A percentile compares a stretch with the other conserved stretches of the same genome.
Conservation (phyloP, 2,888 invertebrate species). For the Oxycera nigricornis region DNA sequence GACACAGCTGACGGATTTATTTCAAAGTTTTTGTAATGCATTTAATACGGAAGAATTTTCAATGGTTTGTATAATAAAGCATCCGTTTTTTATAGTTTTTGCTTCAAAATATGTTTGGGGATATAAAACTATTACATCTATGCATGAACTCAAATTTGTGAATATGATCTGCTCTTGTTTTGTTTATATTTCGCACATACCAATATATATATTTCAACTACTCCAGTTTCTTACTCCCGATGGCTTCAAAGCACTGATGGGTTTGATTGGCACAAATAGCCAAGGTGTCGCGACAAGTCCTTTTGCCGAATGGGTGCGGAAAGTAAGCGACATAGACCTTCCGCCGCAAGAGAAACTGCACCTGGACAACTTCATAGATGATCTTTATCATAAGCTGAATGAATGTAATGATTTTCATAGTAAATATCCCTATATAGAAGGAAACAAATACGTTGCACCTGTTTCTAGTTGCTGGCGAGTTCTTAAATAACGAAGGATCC, state of each 20-base stretch:
- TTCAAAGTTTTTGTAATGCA: conserved; percentile 55
- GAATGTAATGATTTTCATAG: conserved; percentile 76
- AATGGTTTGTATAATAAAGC: conserved; percentile 50
- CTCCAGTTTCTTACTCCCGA: conserved; percentile 75
- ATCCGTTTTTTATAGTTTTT: too few relatives aligned
- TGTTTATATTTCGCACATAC: background rate
- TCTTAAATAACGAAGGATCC: conserved; percentile 91
- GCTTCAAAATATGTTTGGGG: too few relatives aligned
- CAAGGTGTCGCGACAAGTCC: conserved; percentile 95
- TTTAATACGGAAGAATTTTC: conserved; percentile 56
- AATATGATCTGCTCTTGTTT: too few relatives aligned
- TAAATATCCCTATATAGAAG: too few relatives aligned
- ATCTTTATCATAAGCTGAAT: conserved; percentile 82
- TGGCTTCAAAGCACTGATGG: conserved; percentile 77
- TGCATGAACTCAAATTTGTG: too few relatives aligned
- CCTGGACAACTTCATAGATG: conserved; percentile 79
- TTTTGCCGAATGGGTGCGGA: conserved; percentile 85
- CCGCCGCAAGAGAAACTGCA: conserved; percentile 71
- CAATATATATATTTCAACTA: background rate
- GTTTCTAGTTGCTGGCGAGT: conserved; percentile 65
- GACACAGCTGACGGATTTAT: conserved; percentile 63
- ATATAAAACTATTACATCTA: background rate
- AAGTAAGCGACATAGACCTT: conserved; percentile 72
- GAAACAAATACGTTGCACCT: background rate
- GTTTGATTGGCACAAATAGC: conserved; percentile 85